Evolutionary conservation across 2,888 invertebrate species (phyloP), one percentile per base, ranked within the genome.

Genomic region (Crepidodera aurea): DNA sequence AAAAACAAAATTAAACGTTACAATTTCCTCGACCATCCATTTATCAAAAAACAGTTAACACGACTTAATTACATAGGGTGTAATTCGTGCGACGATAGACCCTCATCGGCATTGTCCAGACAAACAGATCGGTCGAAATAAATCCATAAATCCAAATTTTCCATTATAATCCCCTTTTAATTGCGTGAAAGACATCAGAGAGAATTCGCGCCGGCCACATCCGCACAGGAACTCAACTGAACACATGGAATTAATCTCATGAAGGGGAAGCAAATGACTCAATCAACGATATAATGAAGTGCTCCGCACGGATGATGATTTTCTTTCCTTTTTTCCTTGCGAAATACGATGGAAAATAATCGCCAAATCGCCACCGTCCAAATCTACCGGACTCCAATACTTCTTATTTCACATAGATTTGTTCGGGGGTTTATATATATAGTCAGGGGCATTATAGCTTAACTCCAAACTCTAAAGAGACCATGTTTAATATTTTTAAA

Each of bases 201-300:
- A 32, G 25, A 37, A 32, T 37, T 46, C 34, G 18, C n/a, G 48
- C 32, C 22, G 32, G 15, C 46, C 32, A 40, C 39, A 53, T 53
- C 15, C 5, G 25, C 34, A 37, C 42, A 29, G 16, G 10, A 27
- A 48, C 29, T 15, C 15, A 42, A 61, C 40, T 27, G 50, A 76
- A 76, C 78, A 78, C 76, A 77, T 78, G 79, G 79, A 77, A 79
- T 79, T 79, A 79, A 79, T 80, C 79, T 78, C 79, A 74, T 70
- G 74, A 71, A 72, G 71, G 75, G 75, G 73, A 72, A 75, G 73
- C 74, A 78, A 79, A 79, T 79, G 79, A 79, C 79, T 80, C 79
- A 79, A 80, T 80, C 79, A 76, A 68, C 74, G 73, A 75, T 72
- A 78, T 79, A 79, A 80, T 80, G 79, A 79, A 79, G 78, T 75